phyloP scores from a whole-genome alignment of 2,797 vertebrate species.

The Gymnothorax javanicus region DNA sequence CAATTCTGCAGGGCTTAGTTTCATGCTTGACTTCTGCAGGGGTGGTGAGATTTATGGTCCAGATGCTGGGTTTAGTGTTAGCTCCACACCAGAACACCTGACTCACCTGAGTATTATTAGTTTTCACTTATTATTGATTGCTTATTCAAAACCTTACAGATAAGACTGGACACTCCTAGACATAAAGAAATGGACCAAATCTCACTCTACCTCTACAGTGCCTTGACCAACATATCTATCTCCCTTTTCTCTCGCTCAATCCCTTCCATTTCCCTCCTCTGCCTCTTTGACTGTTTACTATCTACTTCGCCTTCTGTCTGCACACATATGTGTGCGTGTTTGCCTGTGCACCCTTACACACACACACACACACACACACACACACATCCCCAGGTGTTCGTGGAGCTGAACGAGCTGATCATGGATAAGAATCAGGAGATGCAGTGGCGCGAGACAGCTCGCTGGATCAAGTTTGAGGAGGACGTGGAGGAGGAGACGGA shows the following conservation, averaged over 20 bases:
- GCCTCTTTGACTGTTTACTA: background rate
- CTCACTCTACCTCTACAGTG: background rate
- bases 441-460: conserved; percentile 95
- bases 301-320: background rate
- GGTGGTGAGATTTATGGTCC: too few relatives aligned
- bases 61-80: too few relatives aligned
- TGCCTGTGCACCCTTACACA: background rate
- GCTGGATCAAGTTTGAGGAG: conserved; percentile 99
- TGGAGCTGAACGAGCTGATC: conserved; percentile 94
- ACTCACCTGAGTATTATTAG: background rate
- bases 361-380: background rate
- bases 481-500: conserved; percentile 96
- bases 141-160: too few relatives aligned
- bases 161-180: too few relatives aligned
- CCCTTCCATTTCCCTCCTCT: too few relatives aligned
- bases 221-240: background rate
- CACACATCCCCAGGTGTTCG: conserved; percentile 81
- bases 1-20: background rate
- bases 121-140: too few relatives aligned
- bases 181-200: background rate
- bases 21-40: background rate
- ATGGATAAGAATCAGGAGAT: conserved; percentile 96
- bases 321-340: background rate
- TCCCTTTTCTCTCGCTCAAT: background rate
- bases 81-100: too few relatives aligned